A percentile compares a stretch with the other conserved stretches of the same genome.
Evolutionary conservation across 2,797 vertebrate genomes (phyloP).

Genomic region (Taeniopygia guttata): DNA sequence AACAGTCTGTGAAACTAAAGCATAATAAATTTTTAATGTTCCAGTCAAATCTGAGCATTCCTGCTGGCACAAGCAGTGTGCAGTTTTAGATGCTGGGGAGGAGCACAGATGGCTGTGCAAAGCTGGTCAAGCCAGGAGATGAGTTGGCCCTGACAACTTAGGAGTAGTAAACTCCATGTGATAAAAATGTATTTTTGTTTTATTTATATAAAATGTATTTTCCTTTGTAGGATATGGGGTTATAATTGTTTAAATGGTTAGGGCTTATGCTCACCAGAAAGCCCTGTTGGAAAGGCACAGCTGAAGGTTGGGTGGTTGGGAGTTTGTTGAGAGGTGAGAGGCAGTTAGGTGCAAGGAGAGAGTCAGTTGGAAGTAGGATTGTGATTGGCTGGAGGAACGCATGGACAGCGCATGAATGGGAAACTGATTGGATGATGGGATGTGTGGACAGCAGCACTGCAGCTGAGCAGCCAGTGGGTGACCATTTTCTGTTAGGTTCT

Average conservation of each 20-base stretch:
- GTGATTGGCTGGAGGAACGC: background rate
- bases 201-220: no score
- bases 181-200: background rate
- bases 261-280: background rate
- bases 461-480: background rate
- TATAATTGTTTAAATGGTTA: background rate
- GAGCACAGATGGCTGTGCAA: background rate
- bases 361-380: background rate
- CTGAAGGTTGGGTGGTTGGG: no score
- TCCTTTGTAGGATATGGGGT: background rate
- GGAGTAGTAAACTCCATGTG: background rate
- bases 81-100: background rate
- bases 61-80: background rate
- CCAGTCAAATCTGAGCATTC: background rate
- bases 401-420: background rate
- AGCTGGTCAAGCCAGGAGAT: background rate
- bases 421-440: background rate
- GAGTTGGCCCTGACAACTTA: background rate
- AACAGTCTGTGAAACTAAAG: background rate
- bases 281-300: background rate
- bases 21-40: background rate
- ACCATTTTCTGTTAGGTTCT: background rate
- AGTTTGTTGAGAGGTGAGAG: background rate
- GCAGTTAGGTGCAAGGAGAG: background rate
- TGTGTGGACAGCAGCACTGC: fast-evolving